Evolutionary conservation across 2,888 invertebrate species (phyloP).

Genomic region (Phoenoteleia sp.): DNA sequence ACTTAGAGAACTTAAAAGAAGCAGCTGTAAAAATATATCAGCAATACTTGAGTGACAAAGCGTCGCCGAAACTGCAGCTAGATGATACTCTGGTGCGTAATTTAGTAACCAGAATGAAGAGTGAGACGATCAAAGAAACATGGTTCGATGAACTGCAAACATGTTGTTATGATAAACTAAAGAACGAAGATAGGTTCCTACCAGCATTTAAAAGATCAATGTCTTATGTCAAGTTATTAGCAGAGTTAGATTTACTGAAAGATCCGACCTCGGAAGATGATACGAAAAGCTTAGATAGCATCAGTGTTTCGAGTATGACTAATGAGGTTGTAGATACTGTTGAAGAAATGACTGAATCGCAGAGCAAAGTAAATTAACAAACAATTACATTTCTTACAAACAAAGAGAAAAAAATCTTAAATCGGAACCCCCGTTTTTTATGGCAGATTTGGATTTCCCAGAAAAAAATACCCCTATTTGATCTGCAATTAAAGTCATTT

Average conservation of each 20-base stretch:
- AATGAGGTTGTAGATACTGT: conserved; percentile 78
- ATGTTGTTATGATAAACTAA: conserved; percentile 89
- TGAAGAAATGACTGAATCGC: conserved; percentile 74
- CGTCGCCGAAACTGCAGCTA: conserved; percentile 89
- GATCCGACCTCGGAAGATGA: conserved; percentile 89
- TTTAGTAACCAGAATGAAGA: conserved; percentile 89
- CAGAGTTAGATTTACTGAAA: conserved; percentile 91
- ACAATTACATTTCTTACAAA: too few relatives aligned
- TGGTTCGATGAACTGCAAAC: conserved; percentile 96
- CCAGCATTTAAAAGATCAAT: conserved; percentile 90
- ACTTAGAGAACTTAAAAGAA: conserved; percentile 88
- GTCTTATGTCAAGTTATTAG: conserved; percentile 91
- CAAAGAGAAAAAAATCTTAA: too few relatives aligned
- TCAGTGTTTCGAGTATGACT: conserved; percentile 87
- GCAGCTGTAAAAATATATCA: conserved; percentile 92
- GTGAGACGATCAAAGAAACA: conserved; percentile 89
- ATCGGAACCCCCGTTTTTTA: too few relatives aligned
- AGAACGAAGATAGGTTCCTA: conserved; percentile 89
- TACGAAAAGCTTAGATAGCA: conserved; percentile 88
- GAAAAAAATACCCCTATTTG: too few relatives aligned
- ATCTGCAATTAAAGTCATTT: too few relatives aligned
- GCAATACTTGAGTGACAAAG: conserved; percentile 92
- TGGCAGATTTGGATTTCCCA: too few relatives aligned
- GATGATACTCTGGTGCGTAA: conserved; percentile 89
- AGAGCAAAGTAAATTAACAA: conserved; percentile 53